Conservation (phyloP, 2,888 invertebrate species). For the Uropetala carovei region DNA sequence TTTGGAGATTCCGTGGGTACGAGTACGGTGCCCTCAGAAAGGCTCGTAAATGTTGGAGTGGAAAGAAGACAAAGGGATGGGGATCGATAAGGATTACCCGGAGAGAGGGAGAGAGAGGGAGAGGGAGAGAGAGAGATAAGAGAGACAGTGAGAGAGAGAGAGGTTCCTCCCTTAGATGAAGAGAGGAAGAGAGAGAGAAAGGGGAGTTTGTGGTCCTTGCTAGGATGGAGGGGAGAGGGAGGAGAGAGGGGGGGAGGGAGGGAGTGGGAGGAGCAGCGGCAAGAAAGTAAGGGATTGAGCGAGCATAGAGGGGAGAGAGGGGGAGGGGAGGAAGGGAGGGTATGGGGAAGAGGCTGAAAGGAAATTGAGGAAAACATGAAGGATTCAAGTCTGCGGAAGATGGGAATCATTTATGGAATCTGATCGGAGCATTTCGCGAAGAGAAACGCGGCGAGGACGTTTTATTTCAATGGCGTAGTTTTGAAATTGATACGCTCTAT, state of each 20-base stretch:
- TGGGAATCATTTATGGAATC: constrained; percentile 40
- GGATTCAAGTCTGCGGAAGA: background rate
- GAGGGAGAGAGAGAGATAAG: background rate
- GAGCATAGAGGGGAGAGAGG: background rate
- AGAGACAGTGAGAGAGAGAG: constrained; percentile 1
- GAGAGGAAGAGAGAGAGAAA: background rate
- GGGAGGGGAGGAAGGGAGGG: background rate
- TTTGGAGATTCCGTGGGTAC: background rate
- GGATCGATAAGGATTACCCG: constrained; percentile 55
- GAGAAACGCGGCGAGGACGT: background rate
- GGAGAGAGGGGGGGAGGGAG: background rate
- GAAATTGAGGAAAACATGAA: constrained; percentile 26
- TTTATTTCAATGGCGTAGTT: background rate
- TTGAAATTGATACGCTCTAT: background rate
- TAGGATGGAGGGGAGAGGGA: background rate
- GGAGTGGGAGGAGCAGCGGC: background rate
- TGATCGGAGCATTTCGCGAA: constrained; percentile 25
- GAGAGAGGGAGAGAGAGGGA: background rate
- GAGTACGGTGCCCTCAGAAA: background rate
- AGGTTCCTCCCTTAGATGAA: background rate
- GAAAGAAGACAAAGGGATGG: constrained; percentile 41
- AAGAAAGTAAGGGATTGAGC: background rate
- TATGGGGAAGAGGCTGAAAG: background rate
- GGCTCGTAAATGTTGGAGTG: constrained; percentile 59
- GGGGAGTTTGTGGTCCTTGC: background rate